Percentiles rank a stretch among this genome's conserved stretches.
Conservation (phyloP, 2,888 invertebrate species). For the Meganola albula region DNA sequence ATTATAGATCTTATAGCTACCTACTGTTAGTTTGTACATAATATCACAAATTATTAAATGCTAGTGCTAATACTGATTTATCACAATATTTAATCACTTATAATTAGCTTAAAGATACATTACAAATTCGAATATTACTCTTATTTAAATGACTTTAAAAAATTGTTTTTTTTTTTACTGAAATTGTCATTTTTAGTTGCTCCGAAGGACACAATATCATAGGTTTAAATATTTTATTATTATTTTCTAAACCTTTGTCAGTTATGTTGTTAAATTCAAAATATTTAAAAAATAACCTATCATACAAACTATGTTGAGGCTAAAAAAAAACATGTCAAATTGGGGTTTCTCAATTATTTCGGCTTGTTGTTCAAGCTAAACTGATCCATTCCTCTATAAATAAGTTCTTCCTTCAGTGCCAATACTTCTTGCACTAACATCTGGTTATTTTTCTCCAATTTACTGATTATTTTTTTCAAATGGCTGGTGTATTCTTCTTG, state of each 20-base stretch:
- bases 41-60: conserved; percentile 12
- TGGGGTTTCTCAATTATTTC: conserved; percentile 18
- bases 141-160: too few species aligned
- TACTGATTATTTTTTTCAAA: conserved; percentile 23
- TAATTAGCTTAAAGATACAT: too few species aligned
- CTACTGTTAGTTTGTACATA: conserved; percentile 12
- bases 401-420: conserved; percentile 48
- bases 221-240: too few species aligned
- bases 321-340: not conserved
- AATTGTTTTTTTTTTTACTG: too few species aligned
- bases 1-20: too few species aligned
- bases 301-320: too few species aligned
- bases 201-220: too few species aligned
- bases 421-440: conserved; percentile 26
- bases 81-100: not conserved
- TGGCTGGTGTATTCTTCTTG: conserved; percentile 22
- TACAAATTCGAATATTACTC: too few species aligned
- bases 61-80: conserved; percentile 21
- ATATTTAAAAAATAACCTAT: conserved; percentile 13
- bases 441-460: conserved; percentile 28
- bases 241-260: too few species aligned
- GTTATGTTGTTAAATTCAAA: conserved; percentile 12
- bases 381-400: conserved; percentile 35
- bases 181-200: too few species aligned
- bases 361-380: conserved; percentile 18